Percentiles rank a stretch among this genome's conserved stretches.
Conservation (phyloP, 2,113 vertebrate species). For the Macquaria ambigua region DNA sequence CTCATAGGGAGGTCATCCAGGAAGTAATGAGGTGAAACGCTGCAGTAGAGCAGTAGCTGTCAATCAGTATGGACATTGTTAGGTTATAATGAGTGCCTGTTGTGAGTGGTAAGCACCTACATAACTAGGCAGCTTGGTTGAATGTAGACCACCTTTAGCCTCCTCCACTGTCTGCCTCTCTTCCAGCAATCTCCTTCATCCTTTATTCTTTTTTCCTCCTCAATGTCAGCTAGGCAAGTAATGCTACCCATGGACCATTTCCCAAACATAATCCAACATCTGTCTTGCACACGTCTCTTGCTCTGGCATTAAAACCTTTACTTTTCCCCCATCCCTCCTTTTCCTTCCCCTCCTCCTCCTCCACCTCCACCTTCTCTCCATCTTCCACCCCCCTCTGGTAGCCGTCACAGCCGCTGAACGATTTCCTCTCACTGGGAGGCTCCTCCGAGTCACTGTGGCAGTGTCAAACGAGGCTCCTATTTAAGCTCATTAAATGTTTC, state of each 20-base stretch:
- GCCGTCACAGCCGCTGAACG: slow-evolving; percentile 78
- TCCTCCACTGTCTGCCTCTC: slow-evolving; percentile 49
- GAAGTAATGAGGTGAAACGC: slow-evolving; percentile 72
- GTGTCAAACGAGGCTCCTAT: slow-evolving; percentile 84
- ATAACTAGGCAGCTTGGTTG: slow-evolving; percentile 45
- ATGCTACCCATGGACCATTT: slow-evolving; percentile 69
- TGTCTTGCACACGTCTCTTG: slow-evolving; percentile 71
- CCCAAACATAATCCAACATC: slow-evolving; percentile 73
- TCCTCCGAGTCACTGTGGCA: slow-evolving; percentile 75
- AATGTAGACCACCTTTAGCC: slow-evolving; percentile 53
- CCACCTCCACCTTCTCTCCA: slow-evolving; percentile 25
- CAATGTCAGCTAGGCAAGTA: slow-evolving; percentile 45
- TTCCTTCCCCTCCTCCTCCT: not conserved
- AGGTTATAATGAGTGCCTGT: slow-evolving; percentile 59
- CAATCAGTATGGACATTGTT: slow-evolving; percentile 65
- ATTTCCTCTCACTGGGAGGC: slow-evolving; percentile 82
- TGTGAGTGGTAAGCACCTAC: slow-evolving; percentile 54
- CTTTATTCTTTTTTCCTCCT: slow-evolving; percentile 42
- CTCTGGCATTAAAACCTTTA: slow-evolving; percentile 58
- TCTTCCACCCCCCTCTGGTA: slow-evolving; percentile 47
- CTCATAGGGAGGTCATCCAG: slow-evolving; percentile 66
- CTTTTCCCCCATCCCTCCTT: not conserved
- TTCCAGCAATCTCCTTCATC: slow-evolving; percentile 47
- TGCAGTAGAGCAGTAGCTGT: slow-evolving; percentile 61
- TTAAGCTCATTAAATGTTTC: slow-evolving; percentile 88